Conservation (phyloP, 2,113 vertebrate genomes). For the Synodontis membranacea region DNA sequence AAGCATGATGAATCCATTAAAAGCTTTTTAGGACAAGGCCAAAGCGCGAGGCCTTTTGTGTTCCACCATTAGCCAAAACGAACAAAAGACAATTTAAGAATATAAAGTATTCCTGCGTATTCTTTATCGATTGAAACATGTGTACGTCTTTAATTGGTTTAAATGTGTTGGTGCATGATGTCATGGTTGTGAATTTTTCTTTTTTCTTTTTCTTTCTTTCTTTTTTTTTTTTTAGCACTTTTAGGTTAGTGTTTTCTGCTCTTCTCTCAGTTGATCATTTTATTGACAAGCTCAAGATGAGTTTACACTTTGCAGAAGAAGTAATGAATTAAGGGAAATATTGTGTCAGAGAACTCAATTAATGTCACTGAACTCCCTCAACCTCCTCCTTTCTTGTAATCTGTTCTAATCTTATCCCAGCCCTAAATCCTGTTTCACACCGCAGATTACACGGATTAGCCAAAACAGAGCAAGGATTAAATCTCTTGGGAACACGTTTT, state of each 20-base stretch:
- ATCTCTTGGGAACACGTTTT: conserved; percentile 54
- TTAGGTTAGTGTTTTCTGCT: neutral
- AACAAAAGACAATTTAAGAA: neutral
- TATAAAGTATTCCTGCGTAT: neutral
- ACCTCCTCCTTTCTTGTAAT: conserved; percentile 56
- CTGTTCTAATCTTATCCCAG: conserved; percentile 59
- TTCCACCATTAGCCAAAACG: neutral
- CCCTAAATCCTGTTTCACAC: conserved; percentile 64
- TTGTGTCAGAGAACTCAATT: conserved; percentile 51
- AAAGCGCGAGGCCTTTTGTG: neutral
- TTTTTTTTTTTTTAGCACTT: no score
- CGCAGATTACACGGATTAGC: conserved; percentile 71
- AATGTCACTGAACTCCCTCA: conserved; percentile 51
- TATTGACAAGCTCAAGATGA: neutral
- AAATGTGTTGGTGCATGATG: neutral
- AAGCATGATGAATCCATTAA: neutral
- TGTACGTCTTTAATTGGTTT: neutral
- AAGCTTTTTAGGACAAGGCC: conserved; percentile 8
- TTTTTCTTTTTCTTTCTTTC: no score
- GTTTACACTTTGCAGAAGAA: neutral
- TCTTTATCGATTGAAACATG: neutral
- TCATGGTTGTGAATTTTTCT: neutral
- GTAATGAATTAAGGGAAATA: neutral
- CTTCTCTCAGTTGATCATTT: neutral
- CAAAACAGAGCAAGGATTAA: conserved; percentile 25